Base-by-base conservation (phyloP, 2,888 invertebrate genomes). In the Homarus gammarus region DNA sequence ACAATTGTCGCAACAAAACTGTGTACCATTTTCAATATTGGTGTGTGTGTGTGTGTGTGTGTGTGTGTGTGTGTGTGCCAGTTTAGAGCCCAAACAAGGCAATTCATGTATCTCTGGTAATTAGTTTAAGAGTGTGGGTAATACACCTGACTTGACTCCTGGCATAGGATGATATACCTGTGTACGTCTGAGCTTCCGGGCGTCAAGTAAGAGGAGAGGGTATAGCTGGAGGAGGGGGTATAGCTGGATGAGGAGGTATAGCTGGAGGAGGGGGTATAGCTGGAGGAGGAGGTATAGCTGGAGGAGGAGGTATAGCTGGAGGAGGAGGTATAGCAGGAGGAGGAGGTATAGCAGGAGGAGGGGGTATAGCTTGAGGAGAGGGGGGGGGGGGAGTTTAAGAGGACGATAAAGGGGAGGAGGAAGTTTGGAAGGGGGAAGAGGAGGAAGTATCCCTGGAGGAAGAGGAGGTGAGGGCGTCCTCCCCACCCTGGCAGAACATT, bases 401-500 rank as follows among this genome's bases (percentile, higher is more conserved):
- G 2, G 44, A 40, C 8, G 0, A 44, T 27, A 40, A 27, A 12
- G 77, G 31, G 44, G 3, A 15, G n/a, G 77, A 44, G 5, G 44
- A 78, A 27, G 40, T 15, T 22, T 27, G 22, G 27, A 33, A n/a
- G 36, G 73, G 40, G 73, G 31, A 31, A 38, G 72, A 22, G 72
- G 72, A 72, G 2, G 72, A 22, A 18, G 68, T 27, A 31, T 6
- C n/a, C 27, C 6, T 27, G 18, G 18, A 10, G 72, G 31, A 8
- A 72, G 5, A 36, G 73, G 73, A n/a, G 2, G 38, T 10, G 70
- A 27, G 1, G 36, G 6, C 81, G 31, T n/a, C n/a, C 44, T 68
- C 68, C 82, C 64, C 36, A 61, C 75, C 49, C 40, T n/a, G n/a
- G n/a, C 64, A 56, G n/a, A 31, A 64, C 82, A 31, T 70, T 82